phyloP scores from a whole-genome alignment of 1,140 invertebrate genomes.

The Venturia canescens region DNA sequence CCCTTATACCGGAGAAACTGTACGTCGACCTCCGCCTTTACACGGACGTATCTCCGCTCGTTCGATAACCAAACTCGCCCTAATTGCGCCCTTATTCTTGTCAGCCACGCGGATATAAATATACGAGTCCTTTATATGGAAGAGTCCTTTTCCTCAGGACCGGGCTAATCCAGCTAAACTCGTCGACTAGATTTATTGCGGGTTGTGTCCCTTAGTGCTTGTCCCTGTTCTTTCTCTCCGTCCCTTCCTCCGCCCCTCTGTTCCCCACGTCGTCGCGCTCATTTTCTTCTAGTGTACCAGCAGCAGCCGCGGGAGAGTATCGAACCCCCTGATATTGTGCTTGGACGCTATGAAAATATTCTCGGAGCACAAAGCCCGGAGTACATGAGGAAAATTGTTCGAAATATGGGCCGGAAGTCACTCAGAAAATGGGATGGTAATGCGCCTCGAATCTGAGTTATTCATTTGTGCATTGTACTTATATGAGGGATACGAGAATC shows the following conservation, averaged over 20 bases:
- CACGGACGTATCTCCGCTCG: not conserved
- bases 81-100: not conserved
- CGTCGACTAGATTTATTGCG: slow-evolving; percentile 41
- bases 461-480: too few relatives aligned
- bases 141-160: not conserved
- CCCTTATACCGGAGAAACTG: not conserved
- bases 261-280: not conserved
- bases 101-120: not conserved
- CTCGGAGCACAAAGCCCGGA: too few relatives aligned
- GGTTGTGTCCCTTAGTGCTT: slow-evolving; percentile 24
- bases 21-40: not conserved
- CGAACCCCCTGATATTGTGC: too few relatives aligned
- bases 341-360: too few relatives aligned
- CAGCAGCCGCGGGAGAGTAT: not conserved
- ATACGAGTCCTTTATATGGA: not conserved
- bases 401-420: too few relatives aligned
- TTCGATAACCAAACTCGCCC: not conserved
- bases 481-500: too few relatives aligned
- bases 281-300: not conserved
- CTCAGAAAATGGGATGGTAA: too few relatives aligned
- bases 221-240: not conserved
- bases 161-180: slow-evolving; percentile 41
- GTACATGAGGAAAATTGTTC: too few relatives aligned
- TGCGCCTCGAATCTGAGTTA: too few relatives aligned
- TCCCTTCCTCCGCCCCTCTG: not conserved